Percentiles rank a stretch among this genome's conserved stretches.
Evolutionary conservation across 1,140 invertebrate species (phyloP).

Genomic region (Paramacrobiotus metropolitanus): DNA sequence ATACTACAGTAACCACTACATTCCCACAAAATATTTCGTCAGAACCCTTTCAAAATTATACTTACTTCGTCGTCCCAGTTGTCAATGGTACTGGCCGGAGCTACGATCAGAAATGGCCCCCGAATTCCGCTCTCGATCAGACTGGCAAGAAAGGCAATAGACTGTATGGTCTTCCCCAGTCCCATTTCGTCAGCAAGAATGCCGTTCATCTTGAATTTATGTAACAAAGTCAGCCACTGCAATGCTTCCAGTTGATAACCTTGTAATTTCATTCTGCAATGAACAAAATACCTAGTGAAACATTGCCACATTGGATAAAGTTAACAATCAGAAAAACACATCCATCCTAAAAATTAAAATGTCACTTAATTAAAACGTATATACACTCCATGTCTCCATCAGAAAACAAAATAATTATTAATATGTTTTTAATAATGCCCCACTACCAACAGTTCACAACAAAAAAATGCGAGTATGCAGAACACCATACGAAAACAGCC

Average conservation of each 20-base stretch:
- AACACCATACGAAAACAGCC: too few relatives aligned
- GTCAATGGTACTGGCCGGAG: constrained; percentile 52
- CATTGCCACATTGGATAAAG: background rate
- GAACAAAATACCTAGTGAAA: background rate
- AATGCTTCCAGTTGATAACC: constrained; percentile 60
- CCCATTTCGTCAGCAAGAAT: constrained; percentile 79
- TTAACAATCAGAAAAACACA: too few relatives aligned
- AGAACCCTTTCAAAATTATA: background rate
- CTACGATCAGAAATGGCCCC: constrained; percentile 60
- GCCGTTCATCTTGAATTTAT: constrained; percentile 67
- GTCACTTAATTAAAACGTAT: too few relatives aligned
- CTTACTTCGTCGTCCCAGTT: background rate
- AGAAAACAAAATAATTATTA: too few relatives aligned
- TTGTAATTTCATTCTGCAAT: constrained; percentile 12
- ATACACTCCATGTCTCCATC: too few relatives aligned
- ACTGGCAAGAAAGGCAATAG: constrained; percentile 54
- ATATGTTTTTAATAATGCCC: too few relatives aligned
- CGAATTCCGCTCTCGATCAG: constrained; percentile 39
- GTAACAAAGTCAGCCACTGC: constrained; percentile 75
- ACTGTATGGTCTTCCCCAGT: constrained; percentile 66
- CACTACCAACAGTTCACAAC: too few relatives aligned
- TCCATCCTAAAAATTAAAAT: too few relatives aligned
- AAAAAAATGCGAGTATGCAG: too few relatives aligned
- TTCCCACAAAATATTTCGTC: too few relatives aligned
- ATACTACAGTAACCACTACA: too few relatives aligned